A percentile compares a stretch with the other conserved stretches of the same genome.
Conservation (phyloP, 2,113 vertebrate genomes). For the Oostethus manadensis region DNA sequence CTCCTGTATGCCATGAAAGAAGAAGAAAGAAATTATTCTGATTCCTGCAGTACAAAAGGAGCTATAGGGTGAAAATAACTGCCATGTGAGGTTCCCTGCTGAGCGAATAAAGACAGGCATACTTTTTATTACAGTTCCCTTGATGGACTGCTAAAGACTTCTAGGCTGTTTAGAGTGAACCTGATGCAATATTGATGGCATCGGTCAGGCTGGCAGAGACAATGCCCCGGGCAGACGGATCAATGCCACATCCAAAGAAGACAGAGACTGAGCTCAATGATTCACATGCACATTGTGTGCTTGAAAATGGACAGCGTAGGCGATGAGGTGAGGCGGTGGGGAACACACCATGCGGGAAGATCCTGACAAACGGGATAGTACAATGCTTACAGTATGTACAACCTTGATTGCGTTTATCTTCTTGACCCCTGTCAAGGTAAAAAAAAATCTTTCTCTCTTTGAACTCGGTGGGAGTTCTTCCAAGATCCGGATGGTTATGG, state of each 20-base stretch:
- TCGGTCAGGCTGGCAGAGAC: constrained; percentile 39
- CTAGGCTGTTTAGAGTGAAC: constrained; percentile 52
- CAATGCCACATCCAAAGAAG: constrained; percentile 55
- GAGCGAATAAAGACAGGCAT: constrained; percentile 33
- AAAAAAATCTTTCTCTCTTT: too few species aligned
- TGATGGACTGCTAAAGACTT: constrained; percentile 41
- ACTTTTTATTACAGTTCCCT: constrained; percentile 34
- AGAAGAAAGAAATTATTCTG: not conserved
- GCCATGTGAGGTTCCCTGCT: constrained; percentile 11
- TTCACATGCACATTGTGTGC: constrained; percentile 15
- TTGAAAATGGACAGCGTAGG: constrained; percentile 12
- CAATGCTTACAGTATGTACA: not conserved
- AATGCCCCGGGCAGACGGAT: constrained; percentile 53
- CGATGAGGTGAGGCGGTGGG: not conserved
- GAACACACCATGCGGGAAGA: constrained; percentile 4
- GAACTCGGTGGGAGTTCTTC: too few species aligned
- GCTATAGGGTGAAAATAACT: constrained; percentile 9
- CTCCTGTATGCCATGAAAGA: not conserved
- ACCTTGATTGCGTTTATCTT: too few species aligned
- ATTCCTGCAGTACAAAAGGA: constrained; percentile 9
- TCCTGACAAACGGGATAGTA: not conserved
- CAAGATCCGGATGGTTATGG: too few species aligned
- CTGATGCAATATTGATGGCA: constrained; percentile 65
- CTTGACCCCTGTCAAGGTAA: too few species aligned
- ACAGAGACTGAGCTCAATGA: constrained; percentile 25